These are phyloP conservation scores for Proisotoma minuta DNA, from an alignment of 2,888 invertebrate species.

Conservation along the genomic window DNA sequence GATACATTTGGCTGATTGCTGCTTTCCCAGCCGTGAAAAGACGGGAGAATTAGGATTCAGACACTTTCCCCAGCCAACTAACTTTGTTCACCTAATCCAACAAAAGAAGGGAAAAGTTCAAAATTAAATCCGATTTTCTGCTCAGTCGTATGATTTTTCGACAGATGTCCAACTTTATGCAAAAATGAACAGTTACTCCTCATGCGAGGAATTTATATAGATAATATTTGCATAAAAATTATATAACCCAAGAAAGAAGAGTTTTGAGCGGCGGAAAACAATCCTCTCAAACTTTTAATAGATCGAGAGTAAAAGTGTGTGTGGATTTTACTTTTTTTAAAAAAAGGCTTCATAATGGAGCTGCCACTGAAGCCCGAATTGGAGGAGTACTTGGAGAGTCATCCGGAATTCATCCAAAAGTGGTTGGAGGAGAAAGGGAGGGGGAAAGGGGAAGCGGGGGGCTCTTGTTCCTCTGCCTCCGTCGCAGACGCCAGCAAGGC, in stretches of 20 bases:
- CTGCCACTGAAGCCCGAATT: constrained; percentile 33
- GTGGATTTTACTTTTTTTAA: no score
- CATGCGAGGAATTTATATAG: no score
- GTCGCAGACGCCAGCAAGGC: constrained; percentile 9
- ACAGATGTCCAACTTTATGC: no score
- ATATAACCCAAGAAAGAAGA: no score
- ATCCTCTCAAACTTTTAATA: no score
- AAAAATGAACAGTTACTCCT: no score
- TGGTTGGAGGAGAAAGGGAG: constrained; percentile 74
- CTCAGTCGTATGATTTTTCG: no score
- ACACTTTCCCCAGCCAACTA: not conserved
- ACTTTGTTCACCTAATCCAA: not conserved
- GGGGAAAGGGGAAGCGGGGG: constrained; percentile 57
- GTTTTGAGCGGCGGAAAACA: no score
- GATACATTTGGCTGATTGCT: no score
- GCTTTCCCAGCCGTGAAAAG: not conserved
- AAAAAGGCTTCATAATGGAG: not conserved
- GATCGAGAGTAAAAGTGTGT: no score
- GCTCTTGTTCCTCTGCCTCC: constrained; percentile 25
- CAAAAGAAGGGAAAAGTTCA: not conserved
- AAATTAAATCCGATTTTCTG: no score
- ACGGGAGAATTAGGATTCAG: not conserved
- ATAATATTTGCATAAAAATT: no score
- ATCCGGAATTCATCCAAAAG: constrained; percentile 63
- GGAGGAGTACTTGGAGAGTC: constrained; percentile 55